These are phyloP conservation scores for Campoplex nolae DNA, from an alignment of 2,888 invertebrate species.

Conservation along the genomic window DNA sequence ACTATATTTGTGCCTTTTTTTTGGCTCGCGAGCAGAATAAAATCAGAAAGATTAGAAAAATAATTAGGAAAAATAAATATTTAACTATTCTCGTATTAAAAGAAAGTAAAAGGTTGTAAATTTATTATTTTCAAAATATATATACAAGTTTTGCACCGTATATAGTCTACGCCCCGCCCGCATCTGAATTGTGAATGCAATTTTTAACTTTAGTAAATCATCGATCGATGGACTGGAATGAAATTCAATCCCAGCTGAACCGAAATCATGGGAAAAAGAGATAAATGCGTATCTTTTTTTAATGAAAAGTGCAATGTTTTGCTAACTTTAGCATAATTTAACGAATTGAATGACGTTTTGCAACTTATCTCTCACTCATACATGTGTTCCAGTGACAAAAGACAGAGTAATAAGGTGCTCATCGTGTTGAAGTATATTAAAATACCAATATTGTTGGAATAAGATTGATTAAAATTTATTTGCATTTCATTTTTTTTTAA, in stretches of 20 bases:
- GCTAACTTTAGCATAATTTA: too few species aligned
- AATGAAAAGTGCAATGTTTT: too few species aligned
- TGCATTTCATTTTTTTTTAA: background rate
- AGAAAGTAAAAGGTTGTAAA: too few species aligned
- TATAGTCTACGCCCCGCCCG: background rate
- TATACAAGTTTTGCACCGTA: background rate
- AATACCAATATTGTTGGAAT: background rate
- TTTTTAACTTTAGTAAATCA: background rate
- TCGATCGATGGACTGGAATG: background rate
- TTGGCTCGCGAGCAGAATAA: background rate
- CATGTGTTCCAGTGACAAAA: too few species aligned
- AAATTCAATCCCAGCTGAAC: background rate
- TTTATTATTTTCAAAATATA: background rate
- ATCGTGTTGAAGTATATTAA: background rate
- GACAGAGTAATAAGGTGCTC: too few species aligned
- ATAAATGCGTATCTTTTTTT: too few species aligned
- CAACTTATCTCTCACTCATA: too few species aligned
- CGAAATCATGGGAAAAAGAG: too few species aligned
- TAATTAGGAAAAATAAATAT: too few species aligned
- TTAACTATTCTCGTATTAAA: too few species aligned
- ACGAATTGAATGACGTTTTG: too few species aligned
- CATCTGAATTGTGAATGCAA: background rate
- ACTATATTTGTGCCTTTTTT: background rate
- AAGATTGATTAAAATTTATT: background rate
- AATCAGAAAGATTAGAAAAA: background rate